A percentile compares a stretch with the other conserved stretches of the same genome.
Conservation (phyloP, 35 echinoderm and acorn worm species). For the Eucidaris tribuloides region DNA sequence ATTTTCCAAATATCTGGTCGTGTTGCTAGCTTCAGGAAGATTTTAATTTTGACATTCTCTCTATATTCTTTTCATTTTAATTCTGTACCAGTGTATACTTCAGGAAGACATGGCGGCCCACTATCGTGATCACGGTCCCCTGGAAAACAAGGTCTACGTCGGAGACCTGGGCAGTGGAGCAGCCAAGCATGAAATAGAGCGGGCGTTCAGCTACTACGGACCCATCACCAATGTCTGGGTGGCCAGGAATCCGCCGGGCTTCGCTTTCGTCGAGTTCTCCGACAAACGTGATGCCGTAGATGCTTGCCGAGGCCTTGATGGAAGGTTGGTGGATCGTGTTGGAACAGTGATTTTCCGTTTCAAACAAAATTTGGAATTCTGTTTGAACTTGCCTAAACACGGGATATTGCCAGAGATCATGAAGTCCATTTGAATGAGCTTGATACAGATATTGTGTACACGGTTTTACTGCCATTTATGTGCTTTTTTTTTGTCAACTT, state of each 20-base stretch:
- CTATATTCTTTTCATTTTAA: too few relatives aligned
- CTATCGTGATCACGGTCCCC: constrained; percentile 76
- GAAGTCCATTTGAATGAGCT: neutral
- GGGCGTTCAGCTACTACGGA: constrained; percentile 70
- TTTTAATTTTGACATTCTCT: too few relatives aligned
- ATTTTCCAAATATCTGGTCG: too few relatives aligned
- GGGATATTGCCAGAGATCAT: neutral
- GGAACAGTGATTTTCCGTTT: too few relatives aligned
- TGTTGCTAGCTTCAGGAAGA: too few relatives aligned
- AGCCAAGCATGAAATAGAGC: constrained; percentile 83
- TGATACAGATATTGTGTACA: neutral
- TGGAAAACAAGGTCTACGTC: constrained; percentile 91
- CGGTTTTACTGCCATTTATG: neutral
- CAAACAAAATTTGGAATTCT: neutral
- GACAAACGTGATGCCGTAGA: constrained; percentile 67
- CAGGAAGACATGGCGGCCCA: constrained; percentile 59
- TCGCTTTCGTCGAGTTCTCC: constrained; percentile 91
- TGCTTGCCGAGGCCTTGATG: constrained; percentile 61
- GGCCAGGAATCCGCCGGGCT: constrained; percentile 89
- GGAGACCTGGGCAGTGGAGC: constrained; percentile 77
- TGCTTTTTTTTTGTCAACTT: neutral
- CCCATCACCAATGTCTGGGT: constrained; percentile 85
- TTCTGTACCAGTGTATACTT: too few relatives aligned
- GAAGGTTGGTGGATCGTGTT: constrained; percentile 39
- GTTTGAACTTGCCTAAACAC: neutral